Evolutionary conservation across 2,113 vertebrate species (phyloP).

Genomic region (Poeciliopsis prolifica): DNA sequence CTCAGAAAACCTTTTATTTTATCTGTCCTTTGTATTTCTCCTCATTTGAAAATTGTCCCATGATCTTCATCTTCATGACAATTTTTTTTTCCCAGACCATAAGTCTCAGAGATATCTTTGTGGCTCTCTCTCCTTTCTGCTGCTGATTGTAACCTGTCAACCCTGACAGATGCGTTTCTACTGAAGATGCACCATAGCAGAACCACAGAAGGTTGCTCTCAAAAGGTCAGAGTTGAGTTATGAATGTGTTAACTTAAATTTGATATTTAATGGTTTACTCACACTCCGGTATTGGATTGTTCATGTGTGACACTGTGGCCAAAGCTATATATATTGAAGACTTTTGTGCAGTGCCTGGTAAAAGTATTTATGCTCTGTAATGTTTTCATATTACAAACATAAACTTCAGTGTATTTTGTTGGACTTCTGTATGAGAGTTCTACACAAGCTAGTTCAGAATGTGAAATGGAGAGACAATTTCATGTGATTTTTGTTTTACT

Average conservation of each 20-base stretch:
- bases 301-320: conserved; percentile 17
- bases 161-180: conserved; percentile 44
- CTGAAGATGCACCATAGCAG: conserved; percentile 26
- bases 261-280: conserved; percentile 12
- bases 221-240: conserved; percentile 54
- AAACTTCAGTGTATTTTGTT: neutral
- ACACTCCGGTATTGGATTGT: conserved; percentile 19
- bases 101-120: conserved; percentile 12
- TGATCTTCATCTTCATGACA: conserved; percentile 12
- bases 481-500: neutral
- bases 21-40: conserved; percentile 2
- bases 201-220: conserved; percentile 3
- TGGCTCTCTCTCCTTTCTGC: conserved; percentile 41
- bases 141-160: conserved; percentile 30
- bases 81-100: conserved; percentile 1
- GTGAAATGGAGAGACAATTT: neutral
- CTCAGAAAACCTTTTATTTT: neutral
- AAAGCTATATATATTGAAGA: neutral
- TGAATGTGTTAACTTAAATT: conserved; percentile 14
- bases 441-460: neutral
- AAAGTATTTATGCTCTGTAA: neutral
- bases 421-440: neutral
- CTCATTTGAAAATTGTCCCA: conserved; percentile 17
- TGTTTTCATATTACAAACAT: neutral
- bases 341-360: neutral